Conservation (phyloP, 2,113 vertebrate genomes). For the Anser brachyrhynchus region DNA sequence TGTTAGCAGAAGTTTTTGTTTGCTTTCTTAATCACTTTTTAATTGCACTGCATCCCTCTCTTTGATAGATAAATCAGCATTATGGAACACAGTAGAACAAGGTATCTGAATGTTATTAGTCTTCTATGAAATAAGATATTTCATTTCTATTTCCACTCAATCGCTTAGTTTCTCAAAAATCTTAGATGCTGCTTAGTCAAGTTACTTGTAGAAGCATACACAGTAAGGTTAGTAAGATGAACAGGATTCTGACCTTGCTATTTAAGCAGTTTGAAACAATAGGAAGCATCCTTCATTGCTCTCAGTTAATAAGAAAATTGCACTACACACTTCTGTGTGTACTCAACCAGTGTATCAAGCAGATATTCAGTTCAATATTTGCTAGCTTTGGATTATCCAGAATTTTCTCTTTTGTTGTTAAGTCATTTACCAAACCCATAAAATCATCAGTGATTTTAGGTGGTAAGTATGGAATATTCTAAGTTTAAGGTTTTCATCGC, state of each 20-base stretch:
- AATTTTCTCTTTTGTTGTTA: not conserved
- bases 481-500: not conserved
- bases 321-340: not conserved
- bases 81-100: slow-evolving; percentile 29
- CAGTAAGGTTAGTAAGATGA: not conserved
- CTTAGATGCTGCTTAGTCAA: not conserved
- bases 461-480: not conserved
- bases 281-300: not conserved
- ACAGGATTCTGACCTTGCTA: not conserved
- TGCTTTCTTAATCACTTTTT: slow-evolving; percentile 69
- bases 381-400: not conserved
- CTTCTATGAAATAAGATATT: slow-evolving; percentile 15
- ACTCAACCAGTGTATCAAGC: not conserved
- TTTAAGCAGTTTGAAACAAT: not conserved
- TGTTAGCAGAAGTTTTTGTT: slow-evolving; percentile 43
- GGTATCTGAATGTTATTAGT: slow-evolving; percentile 30
- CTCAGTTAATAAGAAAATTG: not conserved
- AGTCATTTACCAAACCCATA: not conserved
- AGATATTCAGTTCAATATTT: not conserved
- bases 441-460: not conserved
- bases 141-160: not conserved
- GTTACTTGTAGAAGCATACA: not conserved
- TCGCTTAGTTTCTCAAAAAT: not conserved
- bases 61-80: slow-evolving; percentile 52
- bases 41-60: slow-evolving; percentile 61